These are phyloP conservation scores for Pelochelys cantorii DNA, from an alignment of 2,797 vertebrate species.

Conservation along the genomic window DNA sequence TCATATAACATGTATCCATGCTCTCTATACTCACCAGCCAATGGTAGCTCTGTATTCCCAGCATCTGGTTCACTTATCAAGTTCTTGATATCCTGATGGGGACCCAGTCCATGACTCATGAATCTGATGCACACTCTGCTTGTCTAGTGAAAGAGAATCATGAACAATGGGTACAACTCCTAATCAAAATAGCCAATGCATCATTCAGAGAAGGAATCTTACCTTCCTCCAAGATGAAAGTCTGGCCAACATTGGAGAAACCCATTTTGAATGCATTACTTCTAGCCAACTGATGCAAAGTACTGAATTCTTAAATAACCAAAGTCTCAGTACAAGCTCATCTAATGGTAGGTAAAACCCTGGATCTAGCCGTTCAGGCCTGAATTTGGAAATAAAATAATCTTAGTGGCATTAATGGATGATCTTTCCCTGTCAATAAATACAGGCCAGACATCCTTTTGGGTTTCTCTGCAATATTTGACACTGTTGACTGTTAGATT, in stretches of 20 bases:
- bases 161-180: neutral
- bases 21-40: neutral
- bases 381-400: neutral
- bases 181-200: neutral
- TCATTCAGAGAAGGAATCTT: neutral
- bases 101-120: neutral
- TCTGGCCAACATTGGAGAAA: neutral
- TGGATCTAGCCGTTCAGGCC: neutral
- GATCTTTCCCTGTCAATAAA: neutral
- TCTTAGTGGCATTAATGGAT: neutral
- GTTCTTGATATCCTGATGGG: neutral
- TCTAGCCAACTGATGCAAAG: neutral
- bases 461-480: neutral
- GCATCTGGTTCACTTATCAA: neutral
- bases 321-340: neutral
- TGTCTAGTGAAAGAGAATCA: neutral
- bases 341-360: neutral
- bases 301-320: neutral
- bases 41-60: neutral
- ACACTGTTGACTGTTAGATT: neutral
- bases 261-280: neutral
- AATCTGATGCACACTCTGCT: neutral
- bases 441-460: neutral
- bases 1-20: neutral
- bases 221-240: neutral